Percentiles rank a stretch among this genome's conserved stretches.
phyloP scores from a whole-genome alignment of 2,113 vertebrate species.

The Montifringilla adamsi region DNA sequence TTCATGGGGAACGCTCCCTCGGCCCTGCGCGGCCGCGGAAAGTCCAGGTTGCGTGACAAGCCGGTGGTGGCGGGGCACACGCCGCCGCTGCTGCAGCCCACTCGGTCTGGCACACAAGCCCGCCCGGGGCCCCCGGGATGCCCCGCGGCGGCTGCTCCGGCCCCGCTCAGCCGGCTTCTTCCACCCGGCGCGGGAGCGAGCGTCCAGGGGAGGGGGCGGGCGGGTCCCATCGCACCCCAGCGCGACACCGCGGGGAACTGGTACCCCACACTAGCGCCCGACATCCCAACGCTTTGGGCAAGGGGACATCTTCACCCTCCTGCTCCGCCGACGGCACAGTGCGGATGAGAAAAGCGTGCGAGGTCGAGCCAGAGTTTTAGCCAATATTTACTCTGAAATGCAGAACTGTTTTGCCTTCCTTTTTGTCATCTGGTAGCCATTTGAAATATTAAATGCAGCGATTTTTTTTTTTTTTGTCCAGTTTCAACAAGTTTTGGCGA shows the following conservation, averaged over 20 bases:
- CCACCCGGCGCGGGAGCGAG: rapidly evolving
- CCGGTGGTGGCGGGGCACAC: neutral
- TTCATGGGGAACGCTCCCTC: neutral
- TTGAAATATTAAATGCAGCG: neutral
- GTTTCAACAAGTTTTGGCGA: constrained; percentile 69
- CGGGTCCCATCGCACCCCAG: neutral
- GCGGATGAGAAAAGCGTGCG: neutral
- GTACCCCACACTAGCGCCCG: rapidly evolving
- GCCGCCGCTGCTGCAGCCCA: neutral
- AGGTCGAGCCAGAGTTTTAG: neutral
- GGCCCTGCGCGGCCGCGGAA: neutral
- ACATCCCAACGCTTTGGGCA: too few relatives aligned
- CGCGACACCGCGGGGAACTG: rapidly evolving
- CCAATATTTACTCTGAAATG: constrained; percentile 20
- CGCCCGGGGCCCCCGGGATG: too few relatives aligned
- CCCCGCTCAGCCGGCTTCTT: neutral
- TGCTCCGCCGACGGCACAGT: neutral
- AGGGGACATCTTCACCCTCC: neutral
- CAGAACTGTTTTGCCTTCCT: neutral
- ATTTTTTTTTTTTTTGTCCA: neutral
- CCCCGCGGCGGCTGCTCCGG: neutral
- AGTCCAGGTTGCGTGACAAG: neutral
- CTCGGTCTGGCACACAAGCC: neutral
- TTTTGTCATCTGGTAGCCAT: constrained; percentile 36
- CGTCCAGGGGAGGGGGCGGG: neutral